These are phyloP conservation scores for Saiga tatarica DNA, from an alignment of 2,113 vertebrate genomes.

Conservation along the genomic window DNA sequence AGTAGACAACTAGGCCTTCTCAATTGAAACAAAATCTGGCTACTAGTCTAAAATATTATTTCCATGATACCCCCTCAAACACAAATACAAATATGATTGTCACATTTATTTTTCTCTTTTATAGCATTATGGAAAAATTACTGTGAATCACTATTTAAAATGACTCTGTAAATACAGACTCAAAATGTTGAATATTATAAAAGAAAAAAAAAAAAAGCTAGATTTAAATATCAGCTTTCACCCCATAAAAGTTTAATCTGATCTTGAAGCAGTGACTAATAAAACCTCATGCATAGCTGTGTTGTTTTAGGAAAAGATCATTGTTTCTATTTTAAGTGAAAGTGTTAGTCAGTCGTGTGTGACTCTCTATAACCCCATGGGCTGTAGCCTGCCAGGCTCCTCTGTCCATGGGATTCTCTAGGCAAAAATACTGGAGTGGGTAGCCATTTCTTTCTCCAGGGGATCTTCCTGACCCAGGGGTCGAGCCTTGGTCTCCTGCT, in stretches of 20 bases:
- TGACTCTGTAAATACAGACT: not conserved
- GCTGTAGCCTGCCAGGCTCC: not conserved
- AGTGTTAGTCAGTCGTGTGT: rapidly evolving
- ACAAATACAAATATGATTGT: not conserved
- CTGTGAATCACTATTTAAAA: not conserved
- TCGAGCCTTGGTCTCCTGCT: not conserved
- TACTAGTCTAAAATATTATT: not conserved
- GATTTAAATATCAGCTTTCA: not conserved
- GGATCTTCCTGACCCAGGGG: not conserved
- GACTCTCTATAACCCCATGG: not conserved
- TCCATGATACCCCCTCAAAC: not conserved
- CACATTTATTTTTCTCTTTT: not conserved
- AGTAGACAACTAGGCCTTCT: not conserved
- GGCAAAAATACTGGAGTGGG: not conserved
- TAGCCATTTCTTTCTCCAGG: not conserved
- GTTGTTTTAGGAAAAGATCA: not conserved
- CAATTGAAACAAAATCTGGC: not conserved
- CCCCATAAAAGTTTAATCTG: not conserved
- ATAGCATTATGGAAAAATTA: not conserved
- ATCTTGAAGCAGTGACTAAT: not conserved
- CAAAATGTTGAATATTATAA: not conserved
- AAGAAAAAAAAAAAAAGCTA: not conserved
- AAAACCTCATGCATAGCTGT: not conserved
- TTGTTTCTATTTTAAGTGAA: not conserved
- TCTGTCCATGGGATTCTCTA: not conserved